These are phyloP conservation scores for Ochropleura leucogaster DNA, from an alignment of 2,888 invertebrate genomes.

Conservation along the genomic window DNA sequence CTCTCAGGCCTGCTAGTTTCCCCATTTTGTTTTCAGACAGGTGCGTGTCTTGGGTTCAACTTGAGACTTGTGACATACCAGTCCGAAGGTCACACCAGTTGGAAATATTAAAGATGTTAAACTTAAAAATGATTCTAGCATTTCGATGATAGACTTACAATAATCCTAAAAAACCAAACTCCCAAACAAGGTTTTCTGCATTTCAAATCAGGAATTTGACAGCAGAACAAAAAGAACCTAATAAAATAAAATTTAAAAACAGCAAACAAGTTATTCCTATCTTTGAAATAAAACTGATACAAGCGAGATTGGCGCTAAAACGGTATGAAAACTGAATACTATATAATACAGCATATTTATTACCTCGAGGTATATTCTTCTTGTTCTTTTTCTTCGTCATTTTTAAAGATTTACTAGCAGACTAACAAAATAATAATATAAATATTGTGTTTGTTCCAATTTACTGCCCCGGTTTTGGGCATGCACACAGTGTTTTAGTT, in stretches of 20 bases:
- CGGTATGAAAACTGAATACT: neutral
- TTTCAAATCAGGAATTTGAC: neutral
- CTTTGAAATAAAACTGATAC: neutral
- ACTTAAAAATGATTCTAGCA: neutral
- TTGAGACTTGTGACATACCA: no score
- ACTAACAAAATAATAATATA: conserved; percentile 17
- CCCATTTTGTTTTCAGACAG: no score
- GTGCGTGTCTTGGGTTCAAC: no score
- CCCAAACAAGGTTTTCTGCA: neutral
- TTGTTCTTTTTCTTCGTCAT: conserved; percentile 78
- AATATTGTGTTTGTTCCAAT: conserved; percentile 33
- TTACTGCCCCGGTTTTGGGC: conserved; percentile 39
- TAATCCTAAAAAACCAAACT: neutral
- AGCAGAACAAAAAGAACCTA: neutral
- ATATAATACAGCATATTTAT: conserved; percentile 8
- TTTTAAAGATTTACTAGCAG: conserved; percentile 21
- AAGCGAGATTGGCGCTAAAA: conserved; percentile 1
- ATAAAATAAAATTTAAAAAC: neutral
- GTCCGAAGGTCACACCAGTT: no score
- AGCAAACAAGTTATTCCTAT: conserved; percentile 7
- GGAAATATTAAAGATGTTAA: neutral
- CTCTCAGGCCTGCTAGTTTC: no score
- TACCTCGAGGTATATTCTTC: conserved; percentile 72
- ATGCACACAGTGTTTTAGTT: neutral
- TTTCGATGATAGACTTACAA: neutral